Evolutionary conservation across 1,140 invertebrate species (phyloP), one percentile per base, ranked within the genome.

Genomic region (Monomorium pharaonis): DNA sequence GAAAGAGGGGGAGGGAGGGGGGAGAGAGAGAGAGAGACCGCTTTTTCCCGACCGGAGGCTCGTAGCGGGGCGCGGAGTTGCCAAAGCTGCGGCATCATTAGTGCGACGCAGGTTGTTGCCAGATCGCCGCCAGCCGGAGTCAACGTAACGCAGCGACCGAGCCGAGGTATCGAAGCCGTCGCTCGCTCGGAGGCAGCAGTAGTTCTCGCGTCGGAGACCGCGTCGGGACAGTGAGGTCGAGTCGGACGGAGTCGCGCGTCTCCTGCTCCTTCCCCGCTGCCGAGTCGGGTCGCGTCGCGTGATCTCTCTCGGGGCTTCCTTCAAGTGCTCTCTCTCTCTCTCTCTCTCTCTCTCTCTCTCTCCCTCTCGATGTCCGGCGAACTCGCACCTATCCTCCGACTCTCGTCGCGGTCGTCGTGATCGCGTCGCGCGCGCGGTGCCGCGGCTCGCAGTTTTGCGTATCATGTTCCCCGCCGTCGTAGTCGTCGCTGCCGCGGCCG

Each of bases 21-120:
- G 27, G 27, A 30, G 27, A 33, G 47, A 30, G 16, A 49, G 69
- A 62, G 16, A 62, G 30, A 37, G 62, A 65, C n/a, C 30, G 14
- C 60, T 65, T 78, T 78, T 76, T 76, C 74, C 60, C 67, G 44
- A 33, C 44, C 49, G 24, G 33, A 37, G 70, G 63, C 63, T 74
- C 33, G 30, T 49, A 33, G 65, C 49, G 9, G 30, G 33, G 24
- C 42, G 70, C 56, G 51, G 70, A 60, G 80, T 84, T 76, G 85
- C 80, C 63, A 85, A 65, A 70, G 37, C 27, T 78, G 44, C 49
- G 74, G 63, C 30, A 69, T 78, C 74, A 60, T 76, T 63, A 42
- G 33, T 21, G 51, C 78, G 63, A n/a, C 24, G 37, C 67, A 72
- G 67, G 80, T 75, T 84, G 80, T 75, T 84, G 84, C 60, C 78